A percentile compares a stretch with the other conserved stretches of the same genome.
These are phyloP conservation scores for Oreotragus oreotragus DNA, from an alignment of 2,113 vertebrate species.

Conservation along the genomic window DNA sequence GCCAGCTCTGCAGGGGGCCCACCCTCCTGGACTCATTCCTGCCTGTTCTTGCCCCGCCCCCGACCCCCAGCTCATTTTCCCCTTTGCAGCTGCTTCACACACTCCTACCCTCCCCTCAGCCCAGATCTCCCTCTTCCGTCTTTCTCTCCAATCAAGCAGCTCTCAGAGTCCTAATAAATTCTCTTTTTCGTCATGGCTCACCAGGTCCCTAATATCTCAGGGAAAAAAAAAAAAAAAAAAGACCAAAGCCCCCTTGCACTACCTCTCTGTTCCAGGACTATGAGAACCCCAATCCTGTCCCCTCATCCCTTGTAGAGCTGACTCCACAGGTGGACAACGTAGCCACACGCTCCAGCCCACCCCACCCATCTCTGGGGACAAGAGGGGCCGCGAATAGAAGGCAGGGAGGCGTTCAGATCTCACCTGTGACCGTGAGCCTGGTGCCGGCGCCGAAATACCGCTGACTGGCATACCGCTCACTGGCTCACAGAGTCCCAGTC, in stretches of 20 bases:
- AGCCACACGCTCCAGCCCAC: accelerated
- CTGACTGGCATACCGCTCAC: neutral
- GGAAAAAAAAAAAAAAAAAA: neutral
- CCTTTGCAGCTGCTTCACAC: accelerated
- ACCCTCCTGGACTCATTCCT: accelerated
- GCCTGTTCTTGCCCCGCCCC: accelerated
- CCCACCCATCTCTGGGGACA: neutral
- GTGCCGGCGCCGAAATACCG: neutral
- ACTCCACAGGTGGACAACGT: neutral
- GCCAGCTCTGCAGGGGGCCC: neutral
- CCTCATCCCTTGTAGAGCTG: neutral
- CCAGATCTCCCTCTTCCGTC: neutral
- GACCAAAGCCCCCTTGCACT: neutral
- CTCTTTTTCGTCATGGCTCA: neutral
- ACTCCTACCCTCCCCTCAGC: no score
- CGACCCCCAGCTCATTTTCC: accelerated
- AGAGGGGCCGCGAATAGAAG: neutral
- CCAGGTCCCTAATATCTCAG: neutral
- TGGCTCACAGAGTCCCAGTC: conserved; percentile 24
- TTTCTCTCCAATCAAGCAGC: neutral
- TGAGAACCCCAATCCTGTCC: accelerated
- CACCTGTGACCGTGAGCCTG: neutral
- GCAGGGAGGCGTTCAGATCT: neutral
- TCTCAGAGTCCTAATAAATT: neutral
- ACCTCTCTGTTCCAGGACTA: accelerated